Evolutionary conservation across 2,797 vertebrate genomes (phyloP).

Genomic region (Oceanodroma leucorhoa): DNA sequence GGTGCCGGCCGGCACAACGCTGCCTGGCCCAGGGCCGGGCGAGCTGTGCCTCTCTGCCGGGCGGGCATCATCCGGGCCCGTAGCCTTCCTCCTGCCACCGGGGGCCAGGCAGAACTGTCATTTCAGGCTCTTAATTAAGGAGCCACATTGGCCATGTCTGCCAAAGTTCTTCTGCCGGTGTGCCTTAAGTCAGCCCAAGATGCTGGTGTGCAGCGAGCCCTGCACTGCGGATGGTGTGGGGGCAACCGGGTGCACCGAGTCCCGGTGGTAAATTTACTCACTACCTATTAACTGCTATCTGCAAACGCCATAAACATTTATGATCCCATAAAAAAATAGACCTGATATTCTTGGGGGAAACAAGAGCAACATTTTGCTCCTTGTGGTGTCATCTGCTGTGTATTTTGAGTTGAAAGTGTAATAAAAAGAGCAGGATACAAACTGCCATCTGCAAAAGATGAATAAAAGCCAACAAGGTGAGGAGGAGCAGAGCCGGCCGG

Average conservation of each 20-base stretch:
- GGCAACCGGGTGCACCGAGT: neutral
- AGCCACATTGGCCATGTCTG: neutral
- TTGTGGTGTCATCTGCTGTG: neutral
- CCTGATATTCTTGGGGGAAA: neutral
- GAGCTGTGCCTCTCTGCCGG: neutral
- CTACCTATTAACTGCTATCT: neutral
- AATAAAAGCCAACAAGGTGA: neutral
- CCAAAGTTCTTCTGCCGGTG: neutral
- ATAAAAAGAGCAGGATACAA: neutral
- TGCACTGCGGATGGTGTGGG: neutral
- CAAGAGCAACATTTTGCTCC: neutral
- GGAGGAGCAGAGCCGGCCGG: neutral
- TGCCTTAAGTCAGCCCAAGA: neutral
- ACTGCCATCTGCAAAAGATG: neutral
- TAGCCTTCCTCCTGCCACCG: neutral
- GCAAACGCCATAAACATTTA: neutral
- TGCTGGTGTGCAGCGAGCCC: accelerated
- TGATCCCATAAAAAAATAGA: neutral
- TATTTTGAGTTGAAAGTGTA: neutral
- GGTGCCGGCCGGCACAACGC: accelerated
- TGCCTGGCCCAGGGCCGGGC: neutral
- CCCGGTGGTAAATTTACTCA: neutral
- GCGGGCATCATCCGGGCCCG: neutral
- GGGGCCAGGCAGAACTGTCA: neutral
- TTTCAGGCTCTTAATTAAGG: neutral